phyloP scores from a whole-genome alignment of 2,888 invertebrate genomes.

The Ophonus ardosiacus region DNA sequence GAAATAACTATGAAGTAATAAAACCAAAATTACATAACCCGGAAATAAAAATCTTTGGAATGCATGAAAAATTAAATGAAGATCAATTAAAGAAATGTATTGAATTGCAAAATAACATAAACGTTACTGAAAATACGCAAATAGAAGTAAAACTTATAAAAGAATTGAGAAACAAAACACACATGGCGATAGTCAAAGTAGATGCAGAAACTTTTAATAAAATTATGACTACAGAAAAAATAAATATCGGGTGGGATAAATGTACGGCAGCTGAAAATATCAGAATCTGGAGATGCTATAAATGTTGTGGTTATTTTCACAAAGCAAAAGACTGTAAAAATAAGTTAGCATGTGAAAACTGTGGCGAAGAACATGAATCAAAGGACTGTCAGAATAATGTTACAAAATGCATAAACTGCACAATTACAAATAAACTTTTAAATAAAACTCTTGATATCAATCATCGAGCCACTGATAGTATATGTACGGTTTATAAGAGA shows the following conservation, averaged over 20 bases:
- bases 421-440: neutral
- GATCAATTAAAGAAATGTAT: neutral
- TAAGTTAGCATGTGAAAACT: neutral
- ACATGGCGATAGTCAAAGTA: neutral
- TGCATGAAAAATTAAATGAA: neutral
- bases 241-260: neutral
- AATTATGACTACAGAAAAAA: neutral
- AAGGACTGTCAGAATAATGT: neutral
- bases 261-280: no score
- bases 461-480: neutral
- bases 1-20: neutral
- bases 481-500: neutral
- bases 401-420: neutral
- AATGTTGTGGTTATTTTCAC: neutral
- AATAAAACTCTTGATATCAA: neutral
- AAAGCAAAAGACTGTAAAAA: neutral
- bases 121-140: neutral
- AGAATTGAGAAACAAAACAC: neutral
- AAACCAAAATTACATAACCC: neutral
- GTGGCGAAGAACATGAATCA: neutral
- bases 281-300: no score
- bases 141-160: neutral
- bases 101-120: neutral
- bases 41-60: neutral
- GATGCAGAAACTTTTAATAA: neutral